A percentile compares a stretch with the other conserved stretches of the same genome.
phyloP scores from a whole-genome alignment of 2,113 vertebrate genomes.

The Callipepla californica region DNA sequence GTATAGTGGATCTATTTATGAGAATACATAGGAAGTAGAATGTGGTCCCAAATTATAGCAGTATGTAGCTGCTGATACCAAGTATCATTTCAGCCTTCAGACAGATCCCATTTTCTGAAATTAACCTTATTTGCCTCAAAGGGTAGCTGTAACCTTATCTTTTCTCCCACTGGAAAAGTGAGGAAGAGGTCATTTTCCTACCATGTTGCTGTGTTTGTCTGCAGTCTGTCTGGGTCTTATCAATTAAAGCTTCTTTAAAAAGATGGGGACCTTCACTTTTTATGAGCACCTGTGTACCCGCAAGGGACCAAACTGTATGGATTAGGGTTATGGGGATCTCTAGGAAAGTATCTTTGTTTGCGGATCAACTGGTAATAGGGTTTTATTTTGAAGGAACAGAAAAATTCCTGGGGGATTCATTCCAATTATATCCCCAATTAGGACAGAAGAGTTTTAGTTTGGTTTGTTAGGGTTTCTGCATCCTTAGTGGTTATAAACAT shows the following conservation, averaged over 20 bases:
- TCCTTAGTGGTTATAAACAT: conserved; percentile 17
- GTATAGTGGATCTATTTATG: neutral
- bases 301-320: conserved; percentile 23
- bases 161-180: conserved; percentile 18
- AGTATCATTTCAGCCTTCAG: neutral
- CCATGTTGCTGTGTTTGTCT: neutral
- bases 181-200: neutral
- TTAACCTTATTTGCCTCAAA: neutral
- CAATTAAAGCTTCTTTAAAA: conserved; percentile 59
- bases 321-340: conserved; percentile 63
- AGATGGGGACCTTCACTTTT: conserved; percentile 32
- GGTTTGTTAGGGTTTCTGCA: conserved; percentile 9
- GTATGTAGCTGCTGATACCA: neutral
- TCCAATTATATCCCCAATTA: conserved; percentile 58
- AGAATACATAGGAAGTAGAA: neutral
- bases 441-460: conserved; percentile 38
- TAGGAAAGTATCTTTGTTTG: conserved; percentile 59
- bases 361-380: conserved; percentile 56
- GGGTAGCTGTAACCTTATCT: neutral
- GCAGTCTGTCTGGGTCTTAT: neutral
- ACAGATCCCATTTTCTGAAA: conserved; percentile 33
- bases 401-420: conserved; percentile 54
- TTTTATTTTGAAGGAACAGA: conserved; percentile 48
- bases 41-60: neutral
- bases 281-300: conserved; percentile 66